These are phyloP conservation scores for Ptychadena robeensis DNA, from an alignment of 2,797 vertebrate species.

Conservation along the genomic window DNA sequence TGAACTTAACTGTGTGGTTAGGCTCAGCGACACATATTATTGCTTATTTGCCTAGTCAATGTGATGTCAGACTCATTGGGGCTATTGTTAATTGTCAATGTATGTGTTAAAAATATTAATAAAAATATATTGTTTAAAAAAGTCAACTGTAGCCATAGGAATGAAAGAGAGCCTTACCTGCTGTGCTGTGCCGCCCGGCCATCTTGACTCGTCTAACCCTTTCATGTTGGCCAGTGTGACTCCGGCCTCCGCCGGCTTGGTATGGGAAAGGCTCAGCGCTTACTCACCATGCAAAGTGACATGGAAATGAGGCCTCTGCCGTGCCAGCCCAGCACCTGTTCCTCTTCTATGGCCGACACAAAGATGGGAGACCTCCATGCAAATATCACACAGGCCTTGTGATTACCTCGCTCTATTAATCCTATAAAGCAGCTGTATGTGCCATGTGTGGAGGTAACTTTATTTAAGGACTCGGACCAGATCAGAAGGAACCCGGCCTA, in stretches of 20 bases:
- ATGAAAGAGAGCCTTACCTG: conserved; percentile 21
- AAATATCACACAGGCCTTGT: conserved; percentile 37
- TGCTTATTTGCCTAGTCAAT: too few species aligned
- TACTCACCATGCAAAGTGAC: conserved; percentile 50
- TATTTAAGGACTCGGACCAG: too few species aligned
- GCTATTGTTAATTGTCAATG: too few species aligned
- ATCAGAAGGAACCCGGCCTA: too few species aligned
- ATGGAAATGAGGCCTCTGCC: conserved; percentile 48
- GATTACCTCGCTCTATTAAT: neutral
- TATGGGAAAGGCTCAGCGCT: neutral
- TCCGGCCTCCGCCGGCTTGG: neutral
- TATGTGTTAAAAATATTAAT: too few species aligned
- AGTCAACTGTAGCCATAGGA: conserved; percentile 20
- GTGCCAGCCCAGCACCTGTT: conserved; percentile 30
- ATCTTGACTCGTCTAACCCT: conserved; percentile 13
- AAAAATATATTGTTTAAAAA: too few species aligned
- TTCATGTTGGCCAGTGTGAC: conserved; percentile 5
- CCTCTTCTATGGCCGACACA: conserved; percentile 7
- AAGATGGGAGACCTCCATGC: conserved; percentile 36
- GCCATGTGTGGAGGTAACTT: too few species aligned
- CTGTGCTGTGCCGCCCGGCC: conserved; percentile 23
- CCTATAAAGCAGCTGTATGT: neutral
- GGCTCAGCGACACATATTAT: too few species aligned
- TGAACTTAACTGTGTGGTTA: too few species aligned
- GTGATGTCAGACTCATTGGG: too few species aligned